phyloP scores from a whole-genome alignment of 2,888 invertebrate species.

The Drosophila buzzatii region DNA sequence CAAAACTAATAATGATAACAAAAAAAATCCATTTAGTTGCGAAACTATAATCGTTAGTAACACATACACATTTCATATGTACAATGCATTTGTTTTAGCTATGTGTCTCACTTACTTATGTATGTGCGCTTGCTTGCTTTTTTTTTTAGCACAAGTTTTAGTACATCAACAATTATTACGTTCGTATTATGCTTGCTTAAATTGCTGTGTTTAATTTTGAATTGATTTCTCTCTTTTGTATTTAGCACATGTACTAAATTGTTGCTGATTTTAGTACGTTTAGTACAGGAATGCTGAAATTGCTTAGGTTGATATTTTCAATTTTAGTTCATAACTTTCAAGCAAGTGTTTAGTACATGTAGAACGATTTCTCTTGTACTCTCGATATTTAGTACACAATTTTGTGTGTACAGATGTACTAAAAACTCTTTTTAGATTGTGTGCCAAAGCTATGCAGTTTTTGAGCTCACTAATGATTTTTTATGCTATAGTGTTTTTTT shows the following conservation, averaged over 20 bases:
- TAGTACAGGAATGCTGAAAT: not conserved
- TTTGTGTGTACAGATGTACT: not conserved
- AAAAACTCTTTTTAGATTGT: not conserved
- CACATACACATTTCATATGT: slow-evolving; percentile 59
- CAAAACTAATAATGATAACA: not conserved
- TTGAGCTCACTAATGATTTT: too few species aligned
- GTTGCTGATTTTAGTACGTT: slow-evolving; percentile 1
- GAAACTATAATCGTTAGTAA: slow-evolving; percentile 24
- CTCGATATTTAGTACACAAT: not conserved
- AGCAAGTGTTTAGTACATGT: not conserved
- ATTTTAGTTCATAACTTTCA: not conserved
- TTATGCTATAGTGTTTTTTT: not conserved
- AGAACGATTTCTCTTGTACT: too few species aligned
- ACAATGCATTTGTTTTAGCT: slow-evolving; percentile 49
- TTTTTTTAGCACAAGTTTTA: slow-evolving; percentile 28
- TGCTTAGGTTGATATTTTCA: not conserved
- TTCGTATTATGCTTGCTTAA: slow-evolving; percentile 15
- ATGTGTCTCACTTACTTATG: slow-evolving; percentile 22
- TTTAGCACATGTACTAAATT: slow-evolving; percentile 19
- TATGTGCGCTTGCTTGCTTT: not conserved
- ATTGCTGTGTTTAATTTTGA: slow-evolving; percentile 12
- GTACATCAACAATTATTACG: slow-evolving; percentile 24
- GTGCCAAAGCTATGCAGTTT: too few species aligned
- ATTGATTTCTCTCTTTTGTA: not conserved
- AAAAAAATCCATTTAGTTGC: not conserved